Evolutionary conservation across 2,113 vertebrate genomes (phyloP).

Genomic region (Gallinago media): DNA sequence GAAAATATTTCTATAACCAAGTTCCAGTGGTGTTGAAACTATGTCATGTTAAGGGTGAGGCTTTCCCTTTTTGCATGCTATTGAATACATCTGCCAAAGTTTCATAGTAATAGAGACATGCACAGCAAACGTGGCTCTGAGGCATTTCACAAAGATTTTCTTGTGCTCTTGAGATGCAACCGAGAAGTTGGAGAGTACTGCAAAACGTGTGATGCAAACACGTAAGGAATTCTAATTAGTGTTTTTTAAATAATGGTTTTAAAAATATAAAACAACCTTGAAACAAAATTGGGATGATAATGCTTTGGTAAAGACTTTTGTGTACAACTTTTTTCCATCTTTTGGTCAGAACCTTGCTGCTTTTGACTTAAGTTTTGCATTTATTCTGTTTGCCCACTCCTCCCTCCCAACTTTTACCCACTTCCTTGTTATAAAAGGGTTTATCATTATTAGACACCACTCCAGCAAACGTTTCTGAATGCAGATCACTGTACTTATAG

Average conservation of each 20-base stretch:
- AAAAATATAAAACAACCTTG: background rate
- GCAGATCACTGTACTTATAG: background rate
- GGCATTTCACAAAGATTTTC: background rate
- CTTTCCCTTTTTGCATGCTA: background rate
- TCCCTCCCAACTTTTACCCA: background rate
- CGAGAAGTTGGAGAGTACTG: background rate
- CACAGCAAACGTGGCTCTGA: background rate
- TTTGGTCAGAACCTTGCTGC: background rate
- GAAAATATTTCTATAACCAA: conserved; percentile 4
- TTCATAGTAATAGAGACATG: background rate
- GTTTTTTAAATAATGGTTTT: background rate
- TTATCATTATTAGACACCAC: background rate
- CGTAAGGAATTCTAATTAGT: background rate
- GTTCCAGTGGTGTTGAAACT: background rate
- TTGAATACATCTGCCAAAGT: background rate
- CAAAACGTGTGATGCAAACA: background rate
- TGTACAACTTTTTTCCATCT: background rate
- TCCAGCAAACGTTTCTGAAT: background rate
- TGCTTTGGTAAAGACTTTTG: background rate
- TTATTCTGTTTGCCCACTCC: background rate
- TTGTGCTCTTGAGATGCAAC: background rate
- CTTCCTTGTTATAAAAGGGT: background rate
- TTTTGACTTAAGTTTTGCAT: background rate
- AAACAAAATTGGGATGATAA: background rate
- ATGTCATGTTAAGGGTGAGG: background rate